These are phyloP conservation scores for Lycopodina hypogea DNA, from an alignment of 37 sponge, comb jelly and placozoan genomes.

Conservation along the genomic window DNA sequence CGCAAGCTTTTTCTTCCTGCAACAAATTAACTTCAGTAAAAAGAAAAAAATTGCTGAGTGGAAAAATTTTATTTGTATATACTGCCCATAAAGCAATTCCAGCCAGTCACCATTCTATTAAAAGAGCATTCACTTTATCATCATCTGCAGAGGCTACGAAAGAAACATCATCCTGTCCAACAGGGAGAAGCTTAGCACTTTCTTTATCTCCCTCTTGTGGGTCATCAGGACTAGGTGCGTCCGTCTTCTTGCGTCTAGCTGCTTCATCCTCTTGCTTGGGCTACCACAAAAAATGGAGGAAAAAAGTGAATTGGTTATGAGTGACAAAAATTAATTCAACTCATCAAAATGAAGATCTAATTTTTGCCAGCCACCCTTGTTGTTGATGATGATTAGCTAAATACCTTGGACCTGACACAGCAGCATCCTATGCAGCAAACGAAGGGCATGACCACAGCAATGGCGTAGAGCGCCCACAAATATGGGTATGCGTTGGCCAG, in stretches of 20 bases:
- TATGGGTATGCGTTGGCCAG: conserved; percentile 83
- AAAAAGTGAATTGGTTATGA: background rate
- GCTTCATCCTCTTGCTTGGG: conserved; percentile 54
- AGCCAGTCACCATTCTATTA: no score
- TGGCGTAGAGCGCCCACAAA: conserved; percentile 89
- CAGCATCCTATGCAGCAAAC: conserved; percentile 73
- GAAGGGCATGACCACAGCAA: conserved; percentile 78
- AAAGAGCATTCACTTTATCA: background rate
- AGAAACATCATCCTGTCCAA: background rate
- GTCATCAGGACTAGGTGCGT: conserved; percentile 83
- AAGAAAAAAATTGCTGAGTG: background rate
- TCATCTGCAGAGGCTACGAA: conserved; percentile 8
- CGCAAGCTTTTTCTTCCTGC: no score
- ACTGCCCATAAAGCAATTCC: background rate
- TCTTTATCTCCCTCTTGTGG: conserved; percentile 14
- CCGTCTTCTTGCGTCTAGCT: conserved; percentile 81
- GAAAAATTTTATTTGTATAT: background rate
- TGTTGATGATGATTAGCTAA: no score
- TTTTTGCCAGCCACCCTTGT: no score
- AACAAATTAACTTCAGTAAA: background rate
- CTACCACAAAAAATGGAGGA: background rate
- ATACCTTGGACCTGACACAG: conserved; percentile 64
- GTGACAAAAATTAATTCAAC: background rate
- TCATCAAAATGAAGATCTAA: background rate
- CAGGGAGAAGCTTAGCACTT: background rate